Evolutionary conservation across 2,888 invertebrate species (phyloP).

Genomic region (Acanthosepion esculentum): DNA sequence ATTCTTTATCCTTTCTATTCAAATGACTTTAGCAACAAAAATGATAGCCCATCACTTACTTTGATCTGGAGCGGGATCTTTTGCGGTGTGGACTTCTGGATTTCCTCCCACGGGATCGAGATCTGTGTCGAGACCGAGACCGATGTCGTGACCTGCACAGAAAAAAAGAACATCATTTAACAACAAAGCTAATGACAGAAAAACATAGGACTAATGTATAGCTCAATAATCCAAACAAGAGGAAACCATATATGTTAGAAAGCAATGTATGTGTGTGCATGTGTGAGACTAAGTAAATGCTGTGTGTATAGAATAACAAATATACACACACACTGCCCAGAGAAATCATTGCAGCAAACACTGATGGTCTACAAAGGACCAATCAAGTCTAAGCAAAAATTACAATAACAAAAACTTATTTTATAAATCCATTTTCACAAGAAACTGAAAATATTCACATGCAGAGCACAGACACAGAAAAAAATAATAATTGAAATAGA

Average conservation of each 20-base stretch:
- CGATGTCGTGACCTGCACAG: slow-evolving; percentile 2
- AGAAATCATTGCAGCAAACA: not conserved
- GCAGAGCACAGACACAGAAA: not conserved
- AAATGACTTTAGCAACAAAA: no score
- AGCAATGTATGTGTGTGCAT: no score
- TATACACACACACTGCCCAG: not conserved
- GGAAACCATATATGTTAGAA: no score
- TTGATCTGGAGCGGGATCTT: slow-evolving; percentile 41
- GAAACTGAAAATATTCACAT: not conserved
- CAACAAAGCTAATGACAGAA: not conserved
- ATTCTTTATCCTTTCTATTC: no score
- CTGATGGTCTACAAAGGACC: not conserved
- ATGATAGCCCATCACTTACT: not conserved
- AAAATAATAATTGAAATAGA: not conserved
- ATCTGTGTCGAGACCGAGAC: slow-evolving; percentile 25
- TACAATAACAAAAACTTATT: no score
- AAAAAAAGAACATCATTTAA: not conserved
- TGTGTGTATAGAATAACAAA: not conserved
- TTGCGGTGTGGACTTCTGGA: slow-evolving; percentile 44
- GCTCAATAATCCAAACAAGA: not conserved
- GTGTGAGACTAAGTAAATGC: no score
- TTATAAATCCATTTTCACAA: not conserved
- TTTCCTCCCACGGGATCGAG: slow-evolving; percentile 34
- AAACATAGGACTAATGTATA: not conserved
- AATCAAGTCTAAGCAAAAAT: no score